Conservation (phyloP, 2,113 vertebrate genomes). For the Epinephelus lanceolatus region DNA sequence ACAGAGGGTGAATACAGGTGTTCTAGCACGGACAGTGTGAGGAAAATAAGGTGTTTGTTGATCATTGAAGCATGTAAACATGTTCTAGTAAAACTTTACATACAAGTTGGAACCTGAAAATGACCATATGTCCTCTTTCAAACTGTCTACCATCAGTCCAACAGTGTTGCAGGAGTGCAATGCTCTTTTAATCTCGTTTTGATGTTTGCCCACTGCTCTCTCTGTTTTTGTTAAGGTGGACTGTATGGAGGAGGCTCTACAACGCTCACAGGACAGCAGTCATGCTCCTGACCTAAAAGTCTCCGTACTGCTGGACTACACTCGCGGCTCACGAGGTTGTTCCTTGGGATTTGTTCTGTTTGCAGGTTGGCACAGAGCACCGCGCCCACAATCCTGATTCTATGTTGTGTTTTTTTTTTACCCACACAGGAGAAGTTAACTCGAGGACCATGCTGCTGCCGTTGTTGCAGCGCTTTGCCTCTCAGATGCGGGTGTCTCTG, state of each 20-base stretch:
- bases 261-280: constrained; percentile 81
- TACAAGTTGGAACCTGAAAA: no score
- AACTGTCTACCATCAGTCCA: no score
- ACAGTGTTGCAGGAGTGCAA: no score
- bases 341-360: neutral
- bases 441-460: constrained; percentile 95
- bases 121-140: no score
- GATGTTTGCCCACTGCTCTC: neutral
- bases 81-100: no score
- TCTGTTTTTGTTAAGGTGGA: constrained; percentile 86
- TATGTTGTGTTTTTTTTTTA: neutral
- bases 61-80: no score
- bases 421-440: constrained; percentile 88
- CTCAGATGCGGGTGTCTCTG: constrained; percentile 91
- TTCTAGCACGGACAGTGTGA: no score
- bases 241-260: constrained; percentile 91
- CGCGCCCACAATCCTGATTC: neutral
- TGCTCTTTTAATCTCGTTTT: neutral
- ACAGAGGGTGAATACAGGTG: no score
- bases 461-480: constrained; percentile 87
- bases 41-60: no score
- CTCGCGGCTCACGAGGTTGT: constrained; percentile 93
- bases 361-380: neutral
- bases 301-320: constrained; percentile 94
- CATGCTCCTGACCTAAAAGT: constrained; percentile 86